A percentile compares a stretch with the other conserved stretches of the same genome.
Evolutionary conservation across 2,113 vertebrate genomes (phyloP).

Genomic region (Pelusios castaneus): DNA sequence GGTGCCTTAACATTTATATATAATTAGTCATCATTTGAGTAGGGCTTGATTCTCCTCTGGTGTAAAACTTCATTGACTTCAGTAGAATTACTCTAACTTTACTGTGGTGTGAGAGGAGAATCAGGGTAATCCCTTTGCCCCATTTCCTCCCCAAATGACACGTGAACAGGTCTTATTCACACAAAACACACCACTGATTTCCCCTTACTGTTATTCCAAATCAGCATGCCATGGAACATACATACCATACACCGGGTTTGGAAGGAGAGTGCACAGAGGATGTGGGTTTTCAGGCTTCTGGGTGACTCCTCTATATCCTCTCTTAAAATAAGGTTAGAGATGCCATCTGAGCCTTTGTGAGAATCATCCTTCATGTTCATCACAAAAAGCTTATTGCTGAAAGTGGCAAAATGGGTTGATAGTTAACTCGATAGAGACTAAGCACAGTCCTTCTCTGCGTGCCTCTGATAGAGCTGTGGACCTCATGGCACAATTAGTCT

Average conservation of each 20-base stretch:
- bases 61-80: not conserved
- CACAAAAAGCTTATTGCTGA: not conserved
- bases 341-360: not conserved
- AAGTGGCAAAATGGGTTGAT: not conserved
- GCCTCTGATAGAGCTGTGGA: not conserved
- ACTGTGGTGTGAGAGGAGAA: not conserved
- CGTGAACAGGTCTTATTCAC: not conserved
- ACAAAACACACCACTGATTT: not conserved
- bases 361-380: not conserved
- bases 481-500: not conserved
- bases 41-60: not conserved
- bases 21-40: not conserved
- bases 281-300: not conserved
- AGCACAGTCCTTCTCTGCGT: not conserved
- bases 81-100: fast-evolving
- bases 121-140: not conserved
- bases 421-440: not conserved
- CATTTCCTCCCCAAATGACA: not conserved
- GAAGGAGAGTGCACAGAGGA: not conserved
- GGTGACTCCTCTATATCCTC: not conserved
- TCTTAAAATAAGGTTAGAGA: not conserved
- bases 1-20: not conserved
- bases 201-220: not conserved
- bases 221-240: not conserved
- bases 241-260: not conserved